Evolutionary conservation across 2,113 vertebrate genomes (phyloP), one percentile per base, ranked within the genome.

Genomic region (Nasalis larvatus): DNA sequence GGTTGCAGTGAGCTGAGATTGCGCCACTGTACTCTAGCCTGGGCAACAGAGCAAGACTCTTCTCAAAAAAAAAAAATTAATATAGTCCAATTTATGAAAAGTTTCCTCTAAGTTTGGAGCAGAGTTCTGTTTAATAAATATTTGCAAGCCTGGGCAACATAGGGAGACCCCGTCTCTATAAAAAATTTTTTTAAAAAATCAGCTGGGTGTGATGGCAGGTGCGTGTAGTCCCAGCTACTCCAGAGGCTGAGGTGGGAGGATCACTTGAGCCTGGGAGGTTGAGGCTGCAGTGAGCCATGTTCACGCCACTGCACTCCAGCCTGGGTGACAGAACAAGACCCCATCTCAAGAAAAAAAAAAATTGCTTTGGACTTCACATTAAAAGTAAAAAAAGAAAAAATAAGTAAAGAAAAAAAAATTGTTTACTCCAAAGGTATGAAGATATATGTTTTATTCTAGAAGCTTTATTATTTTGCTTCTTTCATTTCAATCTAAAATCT

Each of bases 121-220:
- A 76, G 4, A 6, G 1, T 66, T 82, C 84, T 78, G 3, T 74
- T 37, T 45, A 60, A 49, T 35, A 86, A 91, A 73, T 86, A 73
- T 27, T 52, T 56, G n/a, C 27, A 32, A n/a, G 32, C 32, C 66
- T 68, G 66, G 66, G 32, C 14, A 17, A 68, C 32, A 17, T n/a
- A 35, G 32, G 30, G 16, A 68, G 32, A 17, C 32, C 32, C 7
- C 16, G 0, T n/a, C 14, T 68, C 32, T 35, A 17, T 13, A 68
- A 68, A 32, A 30, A 63, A 0, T 6, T 13, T 30, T 63, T 30
- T 8, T 0, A 8, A 60, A 25, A 60, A 35, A 16, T 68, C 14
- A 68, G 3, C 16, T 35, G 32, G 32, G 16, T 35, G 32, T 68
- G 66, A 32, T n/a, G 16, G 66, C 16, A 35, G 13, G 66, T 68